Evolutionary conservation across 1,140 invertebrate genomes (phyloP).

Genomic region (Drosophila guanche): DNA sequence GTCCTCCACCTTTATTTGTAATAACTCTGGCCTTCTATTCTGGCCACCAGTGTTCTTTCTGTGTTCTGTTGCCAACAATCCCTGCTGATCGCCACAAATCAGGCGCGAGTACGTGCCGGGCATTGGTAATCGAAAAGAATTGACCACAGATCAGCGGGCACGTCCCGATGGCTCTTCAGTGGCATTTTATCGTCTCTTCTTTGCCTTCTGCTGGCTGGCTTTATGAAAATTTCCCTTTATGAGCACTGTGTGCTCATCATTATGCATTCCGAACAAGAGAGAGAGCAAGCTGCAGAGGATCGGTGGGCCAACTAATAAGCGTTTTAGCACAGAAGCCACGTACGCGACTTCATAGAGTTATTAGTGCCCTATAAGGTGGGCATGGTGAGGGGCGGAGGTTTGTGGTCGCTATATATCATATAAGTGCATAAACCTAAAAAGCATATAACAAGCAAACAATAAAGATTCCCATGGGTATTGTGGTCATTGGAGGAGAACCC

Average conservation of each 20-base stretch:
- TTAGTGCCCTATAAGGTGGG: slow-evolving; percentile 62
- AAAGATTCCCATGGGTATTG: slow-evolving; percentile 26
- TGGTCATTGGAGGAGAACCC: slow-evolving; percentile 35
- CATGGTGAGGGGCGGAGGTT: slow-evolving; percentile 2
- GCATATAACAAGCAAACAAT: background rate
- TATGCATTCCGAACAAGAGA: slow-evolving; percentile 57
- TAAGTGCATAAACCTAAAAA: slow-evolving; percentile 33
- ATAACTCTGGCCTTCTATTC: slow-evolving; percentile 24
- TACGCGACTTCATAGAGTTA: slow-evolving; percentile 69
- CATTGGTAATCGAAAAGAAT: slow-evolving; percentile 41
- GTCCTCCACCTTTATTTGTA: background rate
- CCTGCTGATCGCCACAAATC: slow-evolving; percentile 47
- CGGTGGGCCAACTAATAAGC: slow-evolving; percentile 63
- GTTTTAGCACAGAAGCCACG: slow-evolving; percentile 63
- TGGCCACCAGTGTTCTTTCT: slow-evolving; percentile 35
- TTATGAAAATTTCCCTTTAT: slow-evolving; percentile 75
- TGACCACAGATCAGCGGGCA: slow-evolving; percentile 21
- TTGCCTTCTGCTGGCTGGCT: slow-evolving; percentile 20
- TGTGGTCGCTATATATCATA: slow-evolving; percentile 38
- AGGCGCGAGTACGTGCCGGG: slow-evolving; percentile 49
- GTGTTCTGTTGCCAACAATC: slow-evolving; percentile 6
- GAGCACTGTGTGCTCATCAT: slow-evolving; percentile 33
- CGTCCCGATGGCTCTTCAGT: slow-evolving; percentile 27
- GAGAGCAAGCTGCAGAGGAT: slow-evolving; percentile 22
- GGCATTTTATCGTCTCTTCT: slow-evolving; percentile 38